phyloP scores from a whole-genome alignment of 2,797 vertebrate genomes.

The Poecile montanus region DNA sequence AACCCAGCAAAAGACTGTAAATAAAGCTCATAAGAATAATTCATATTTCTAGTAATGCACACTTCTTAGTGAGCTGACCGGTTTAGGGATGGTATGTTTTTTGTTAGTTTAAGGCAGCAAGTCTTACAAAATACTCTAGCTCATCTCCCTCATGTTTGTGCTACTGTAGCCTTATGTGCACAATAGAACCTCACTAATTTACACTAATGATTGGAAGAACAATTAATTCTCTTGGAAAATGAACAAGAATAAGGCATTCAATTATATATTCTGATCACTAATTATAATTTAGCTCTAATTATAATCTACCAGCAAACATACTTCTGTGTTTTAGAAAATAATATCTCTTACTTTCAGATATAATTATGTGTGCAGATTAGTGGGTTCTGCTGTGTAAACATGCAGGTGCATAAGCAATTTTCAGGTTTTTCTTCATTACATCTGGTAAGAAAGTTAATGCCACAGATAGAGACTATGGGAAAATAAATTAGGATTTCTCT shows the following conservation, averaged over 20 bases:
- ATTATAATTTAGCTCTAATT: slow-evolving; percentile 59
- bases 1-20: slow-evolving; percentile 46
- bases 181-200: slow-evolving; percentile 66
- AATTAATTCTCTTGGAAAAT: slow-evolving; percentile 39
- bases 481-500: slow-evolving; percentile 50
- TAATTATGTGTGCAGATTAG: slow-evolving; percentile 61
- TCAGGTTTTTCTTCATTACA: slow-evolving; percentile 64
- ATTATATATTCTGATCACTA: slow-evolving; percentile 59
- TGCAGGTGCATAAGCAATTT: slow-evolving; percentile 40
- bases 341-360: slow-evolving; percentile 45
- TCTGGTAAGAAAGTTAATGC: slow-evolving; percentile 48
- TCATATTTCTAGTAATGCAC: not conserved
- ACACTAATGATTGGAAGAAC: slow-evolving; percentile 59
- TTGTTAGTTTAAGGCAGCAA: slow-evolving; percentile 61
- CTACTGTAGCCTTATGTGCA: slow-evolving; percentile 43
- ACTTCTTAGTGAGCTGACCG: not conserved
- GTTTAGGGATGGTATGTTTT: not conserved
- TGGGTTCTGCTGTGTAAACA: slow-evolving; percentile 63
- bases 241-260: slow-evolving; percentile 65
- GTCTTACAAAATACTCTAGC: slow-evolving; percentile 42
- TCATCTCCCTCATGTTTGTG: slow-evolving; percentile 51
- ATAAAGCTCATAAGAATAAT: slow-evolving; percentile 9
- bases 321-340: slow-evolving; percentile 65
- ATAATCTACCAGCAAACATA: slow-evolving; percentile 67
- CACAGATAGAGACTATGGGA: slow-evolving; percentile 34